Evolutionary conservation across 1,140 invertebrate genomes (phyloP).

Genomic region (Megalonaias nervosa): DNA sequence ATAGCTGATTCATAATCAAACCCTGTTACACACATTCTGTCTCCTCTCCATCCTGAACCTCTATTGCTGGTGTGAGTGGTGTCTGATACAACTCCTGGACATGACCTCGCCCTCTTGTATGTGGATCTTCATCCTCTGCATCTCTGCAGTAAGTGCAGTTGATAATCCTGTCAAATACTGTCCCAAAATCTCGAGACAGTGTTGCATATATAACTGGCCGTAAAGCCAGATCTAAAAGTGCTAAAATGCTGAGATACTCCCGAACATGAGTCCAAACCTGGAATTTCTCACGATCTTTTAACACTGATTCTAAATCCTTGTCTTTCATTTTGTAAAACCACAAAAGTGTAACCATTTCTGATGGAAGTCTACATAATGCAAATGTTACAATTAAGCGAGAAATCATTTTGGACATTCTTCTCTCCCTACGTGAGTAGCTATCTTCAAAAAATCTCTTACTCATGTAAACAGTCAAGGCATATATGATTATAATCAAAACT

Average conservation of each 20-base stretch:
- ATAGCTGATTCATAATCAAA: too few relatives aligned
- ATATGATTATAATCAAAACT: conserved; percentile 53
- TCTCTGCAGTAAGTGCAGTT: conserved; percentile 34
- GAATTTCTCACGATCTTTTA: conserved; percentile 28
- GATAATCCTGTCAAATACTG: conserved; percentile 31
- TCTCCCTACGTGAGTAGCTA: conserved; percentile 57
- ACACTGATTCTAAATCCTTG: conserved; percentile 11
- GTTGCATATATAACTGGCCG: conserved; percentile 36
- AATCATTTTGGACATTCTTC: conserved; percentile 57
- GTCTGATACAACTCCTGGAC: too few relatives aligned
- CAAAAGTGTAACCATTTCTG: conserved; percentile 46
- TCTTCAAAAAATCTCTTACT: conserved; percentile 61
- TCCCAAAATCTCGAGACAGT: conserved; percentile 34
- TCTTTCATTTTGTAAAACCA: conserved; percentile 43
- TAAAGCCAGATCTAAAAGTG: conserved; percentile 31
- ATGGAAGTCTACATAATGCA: conserved; percentile 55
- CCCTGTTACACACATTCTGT: too few relatives aligned
- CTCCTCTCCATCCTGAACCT: too few relatives aligned
- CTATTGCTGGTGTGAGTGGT: too few relatives aligned
- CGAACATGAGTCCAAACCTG: conserved; percentile 27
- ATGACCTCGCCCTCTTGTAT: too few relatives aligned
- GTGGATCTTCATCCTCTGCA: conserved; percentile 17
- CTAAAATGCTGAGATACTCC: conserved; percentile 27
- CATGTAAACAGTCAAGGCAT: conserved; percentile 54
- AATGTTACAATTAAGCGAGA: conserved; percentile 52